phyloP scores from a whole-genome alignment of 2,113 vertebrate species.

The pig (Sus scrofa) region T2T-Sscrofa CM000817.6:45727001-45727500 shows the following conservation, averaged over 20 bases:
- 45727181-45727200: neutral
- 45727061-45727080: neutral
- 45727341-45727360: neutral
- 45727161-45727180: neutral
- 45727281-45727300: too few relatives aligned
- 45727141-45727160: too few relatives aligned
- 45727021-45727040: neutral
- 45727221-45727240: neutral
- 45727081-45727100: neutral
- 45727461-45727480: neutral
- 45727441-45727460: neutral
- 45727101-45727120: neutral
- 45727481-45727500: neutral
- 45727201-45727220: fast-evolving
- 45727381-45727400: neutral
- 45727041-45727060: neutral
- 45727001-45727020: neutral
- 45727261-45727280: too few relatives aligned
- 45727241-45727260: fast-evolving
- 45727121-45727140: neutral
- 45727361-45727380: neutral
- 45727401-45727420: neutral
- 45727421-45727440: neutral
- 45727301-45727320: neutral
- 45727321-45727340: neutral